These are phyloP conservation scores for Mesopsocus fuscifrons DNA, from an alignment of 2,888 invertebrate species.

Conservation along the genomic window DNA sequence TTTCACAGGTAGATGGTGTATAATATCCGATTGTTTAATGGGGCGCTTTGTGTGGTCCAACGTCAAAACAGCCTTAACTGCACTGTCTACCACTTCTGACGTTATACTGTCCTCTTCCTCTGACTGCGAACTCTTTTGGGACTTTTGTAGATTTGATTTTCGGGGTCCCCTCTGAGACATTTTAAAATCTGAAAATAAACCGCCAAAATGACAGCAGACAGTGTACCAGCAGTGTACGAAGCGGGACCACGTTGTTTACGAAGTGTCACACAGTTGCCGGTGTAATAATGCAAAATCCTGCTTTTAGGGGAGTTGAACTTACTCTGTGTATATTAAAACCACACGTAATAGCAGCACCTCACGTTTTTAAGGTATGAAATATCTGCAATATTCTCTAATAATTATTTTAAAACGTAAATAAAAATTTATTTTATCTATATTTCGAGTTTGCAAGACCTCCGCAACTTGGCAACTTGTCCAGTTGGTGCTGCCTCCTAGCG, in stretches of 20 bases:
- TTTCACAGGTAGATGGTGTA: neutral
- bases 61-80: neutral
- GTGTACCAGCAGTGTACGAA: neutral
- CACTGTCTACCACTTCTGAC: neutral
- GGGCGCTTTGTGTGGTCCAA: constrained; percentile 3
- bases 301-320: constrained; percentile 28
- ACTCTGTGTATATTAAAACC: constrained; percentile 80
- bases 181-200: neutral
- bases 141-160: too few relatives aligned
- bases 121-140: too few relatives aligned
- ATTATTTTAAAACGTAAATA: too few relatives aligned
- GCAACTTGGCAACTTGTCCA: too few relatives aligned
- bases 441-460: too few relatives aligned
- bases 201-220: neutral
- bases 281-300: neutral
- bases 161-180: neutral
- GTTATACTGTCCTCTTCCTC: neutral
- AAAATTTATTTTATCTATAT: too few relatives aligned
- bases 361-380: constrained; percentile 34
- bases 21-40: neutral
- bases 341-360: constrained; percentile 58
- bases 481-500: too few relatives aligned
- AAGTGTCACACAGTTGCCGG: too few relatives aligned
- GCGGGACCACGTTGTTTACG: too few relatives aligned
- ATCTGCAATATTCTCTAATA: constrained; percentile 14